Conservation (phyloP, 2,113 vertebrate genomes). For the Gasterosteus aculeatus region DNA sequence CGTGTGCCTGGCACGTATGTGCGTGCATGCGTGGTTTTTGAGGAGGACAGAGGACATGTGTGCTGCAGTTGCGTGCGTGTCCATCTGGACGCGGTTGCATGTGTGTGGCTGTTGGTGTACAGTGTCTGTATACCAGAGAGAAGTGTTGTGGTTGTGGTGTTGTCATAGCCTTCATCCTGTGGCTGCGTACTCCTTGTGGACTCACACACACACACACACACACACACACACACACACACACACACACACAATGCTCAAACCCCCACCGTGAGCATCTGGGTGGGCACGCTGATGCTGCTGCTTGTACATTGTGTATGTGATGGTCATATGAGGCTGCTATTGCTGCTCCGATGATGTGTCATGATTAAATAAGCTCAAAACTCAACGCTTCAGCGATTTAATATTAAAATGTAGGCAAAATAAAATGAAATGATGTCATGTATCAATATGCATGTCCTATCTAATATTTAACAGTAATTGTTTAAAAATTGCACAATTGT, state of each 20-base stretch:
- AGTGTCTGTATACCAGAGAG: neutral
- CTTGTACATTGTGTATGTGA: constrained; percentile 35
- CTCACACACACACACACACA: constrained; percentile 19
- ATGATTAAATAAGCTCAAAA: constrained; percentile 27
- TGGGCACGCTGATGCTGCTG: constrained; percentile 25
- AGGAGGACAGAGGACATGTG: constrained; percentile 37
- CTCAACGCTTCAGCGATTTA: neutral
- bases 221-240: constrained; percentile 2
- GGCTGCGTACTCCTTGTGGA: constrained; percentile 29
- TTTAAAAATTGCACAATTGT: neutral
- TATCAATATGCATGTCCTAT: neutral
- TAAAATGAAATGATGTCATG: neutral
- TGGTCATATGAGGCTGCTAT: constrained; percentile 19
- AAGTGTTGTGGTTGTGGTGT: constrained; percentile 17
- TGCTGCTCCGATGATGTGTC: constrained; percentile 33
- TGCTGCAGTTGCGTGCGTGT: neutral
- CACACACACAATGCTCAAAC: neutral
- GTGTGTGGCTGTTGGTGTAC: neutral
- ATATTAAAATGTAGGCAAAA: neutral
- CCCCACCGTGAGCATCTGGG: constrained; percentile 30
- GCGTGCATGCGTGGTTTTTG: neutral
- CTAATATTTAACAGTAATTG: neutral
- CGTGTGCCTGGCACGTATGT: neutral
- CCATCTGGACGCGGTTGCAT: neutral
- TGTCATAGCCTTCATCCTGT: constrained; percentile 49